Percentiles rank a stretch among this genome's conserved stretches.
phyloP scores from a whole-genome alignment of 2,113 vertebrate genomes.

The human (Homo sapiens) region DNA sequence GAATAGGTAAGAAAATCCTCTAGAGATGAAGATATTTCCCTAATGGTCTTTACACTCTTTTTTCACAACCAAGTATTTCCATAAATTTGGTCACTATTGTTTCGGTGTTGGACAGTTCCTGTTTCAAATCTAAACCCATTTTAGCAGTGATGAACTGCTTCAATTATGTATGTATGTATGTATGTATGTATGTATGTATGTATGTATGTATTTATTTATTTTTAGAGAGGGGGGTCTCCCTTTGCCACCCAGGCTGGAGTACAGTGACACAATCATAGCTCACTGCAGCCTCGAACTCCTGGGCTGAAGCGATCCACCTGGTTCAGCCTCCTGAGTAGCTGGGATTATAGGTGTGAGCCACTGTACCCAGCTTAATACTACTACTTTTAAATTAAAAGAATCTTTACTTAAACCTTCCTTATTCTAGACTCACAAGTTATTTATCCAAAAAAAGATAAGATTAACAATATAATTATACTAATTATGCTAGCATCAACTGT shows the following conservation, averaged over 20 bases:
- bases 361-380: background rate
- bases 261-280: background rate
- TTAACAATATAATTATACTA: conserved; percentile 3
- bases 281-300: background rate
- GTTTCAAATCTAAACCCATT: background rate
- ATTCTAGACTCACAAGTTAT: background rate
- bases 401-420: background rate
- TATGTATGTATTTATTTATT: too few species aligned
- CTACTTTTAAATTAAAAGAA: background rate
- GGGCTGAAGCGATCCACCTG: background rate
- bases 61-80: background rate
- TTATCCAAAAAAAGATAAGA: background rate
- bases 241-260: background rate
- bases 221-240: background rate
- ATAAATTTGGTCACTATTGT: background rate
- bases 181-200: too few species aligned
- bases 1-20: background rate
- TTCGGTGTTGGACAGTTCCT: background rate
- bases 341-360: background rate
- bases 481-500: background rate
- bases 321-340: background rate
- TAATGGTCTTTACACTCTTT: background rate
- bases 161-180: background rate
- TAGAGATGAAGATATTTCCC: background rate
- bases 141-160: background rate